phyloP scores from a whole-genome alignment of 64 coral and sea anemone species.

The Pocillopora verrucosa region DNA sequence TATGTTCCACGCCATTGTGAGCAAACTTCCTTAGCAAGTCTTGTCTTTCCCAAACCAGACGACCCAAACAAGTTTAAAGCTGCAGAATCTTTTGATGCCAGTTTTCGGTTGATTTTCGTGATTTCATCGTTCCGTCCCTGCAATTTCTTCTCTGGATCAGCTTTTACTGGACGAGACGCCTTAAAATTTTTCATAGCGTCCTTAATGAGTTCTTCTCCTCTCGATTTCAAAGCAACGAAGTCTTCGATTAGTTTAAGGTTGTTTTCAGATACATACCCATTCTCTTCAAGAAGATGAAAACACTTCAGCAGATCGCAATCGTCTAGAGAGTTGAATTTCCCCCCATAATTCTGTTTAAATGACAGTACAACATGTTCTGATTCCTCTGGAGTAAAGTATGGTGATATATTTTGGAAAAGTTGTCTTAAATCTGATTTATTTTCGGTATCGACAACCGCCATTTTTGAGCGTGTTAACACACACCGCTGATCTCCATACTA shows the following conservation, averaged over 20 bases:
- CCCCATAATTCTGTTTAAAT: conserved; percentile 18
- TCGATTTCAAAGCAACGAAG: conserved; percentile 17
- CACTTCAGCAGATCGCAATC: conserved; percentile 6
- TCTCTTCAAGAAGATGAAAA: neutral
- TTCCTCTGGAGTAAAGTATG: conserved; percentile 3
- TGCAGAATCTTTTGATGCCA: neutral
- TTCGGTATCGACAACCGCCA: neutral
- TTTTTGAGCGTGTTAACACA: neutral
- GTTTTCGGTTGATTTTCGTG: conserved; percentile 1
- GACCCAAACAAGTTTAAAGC: conserved; percentile 15
- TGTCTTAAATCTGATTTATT: neutral
- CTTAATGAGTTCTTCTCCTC: neutral
- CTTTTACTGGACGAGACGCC: neutral
- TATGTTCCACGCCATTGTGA: conserved; percentile 1
- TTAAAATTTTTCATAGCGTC: neutral
- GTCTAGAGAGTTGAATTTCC: neutral
- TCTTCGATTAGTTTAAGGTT: neutral
- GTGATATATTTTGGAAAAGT: neutral
- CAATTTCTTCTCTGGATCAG: conserved; percentile 2
- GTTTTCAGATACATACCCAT: neutral
- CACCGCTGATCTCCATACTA: neutral
- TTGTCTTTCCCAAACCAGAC: conserved; percentile 21
- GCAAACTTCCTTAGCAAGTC: conserved; percentile 12
- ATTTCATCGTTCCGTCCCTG: neutral
- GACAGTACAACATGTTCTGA: conserved; percentile 15